phyloP scores from a whole-genome alignment of 1,140 invertebrate species.

The Eciton burchellii region DNA sequence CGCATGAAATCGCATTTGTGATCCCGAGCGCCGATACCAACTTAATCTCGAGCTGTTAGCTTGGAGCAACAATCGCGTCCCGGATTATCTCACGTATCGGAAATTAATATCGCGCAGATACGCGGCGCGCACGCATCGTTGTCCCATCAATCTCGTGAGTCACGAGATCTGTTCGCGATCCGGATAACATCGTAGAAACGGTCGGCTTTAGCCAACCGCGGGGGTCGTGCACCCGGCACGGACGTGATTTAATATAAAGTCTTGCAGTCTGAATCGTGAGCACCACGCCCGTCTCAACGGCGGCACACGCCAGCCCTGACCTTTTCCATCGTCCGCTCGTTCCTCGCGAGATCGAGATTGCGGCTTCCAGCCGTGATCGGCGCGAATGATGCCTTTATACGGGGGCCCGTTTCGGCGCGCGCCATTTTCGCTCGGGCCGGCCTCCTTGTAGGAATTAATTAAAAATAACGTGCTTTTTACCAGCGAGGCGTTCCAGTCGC shows the following conservation, averaged over 20 bases:
- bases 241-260: conserved; percentile 71
- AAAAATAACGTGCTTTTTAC: conserved; percentile 51
- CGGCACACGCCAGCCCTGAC: conserved; percentile 76
- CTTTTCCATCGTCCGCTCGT: conserved; percentile 61
- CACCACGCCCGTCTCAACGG: conserved; percentile 68
- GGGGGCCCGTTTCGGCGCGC: conserved; percentile 14
- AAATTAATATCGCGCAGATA: conserved; percentile 36
- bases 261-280: conserved; percentile 57
- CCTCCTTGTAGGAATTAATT: conserved; percentile 46
- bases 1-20: neutral
- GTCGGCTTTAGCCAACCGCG: conserved; percentile 61
- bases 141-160: conserved; percentile 29
- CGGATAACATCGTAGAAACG: conserved; percentile 44
- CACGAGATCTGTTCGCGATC: neutral
- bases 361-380: conserved; percentile 49
- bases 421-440: conserved; percentile 12
- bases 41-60: conserved; percentile 25
- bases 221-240: conserved; percentile 62
- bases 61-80: neutral
- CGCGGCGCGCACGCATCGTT: neutral
- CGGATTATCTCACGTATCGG: conserved; percentile 37
- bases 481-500: conserved; percentile 11
- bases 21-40: neutral
- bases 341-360: conserved; percentile 58
- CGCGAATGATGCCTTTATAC: conserved; percentile 51